Conservation (phyloP, 2,797 vertebrate genomes). For the Eulemur mongoz region DNA sequence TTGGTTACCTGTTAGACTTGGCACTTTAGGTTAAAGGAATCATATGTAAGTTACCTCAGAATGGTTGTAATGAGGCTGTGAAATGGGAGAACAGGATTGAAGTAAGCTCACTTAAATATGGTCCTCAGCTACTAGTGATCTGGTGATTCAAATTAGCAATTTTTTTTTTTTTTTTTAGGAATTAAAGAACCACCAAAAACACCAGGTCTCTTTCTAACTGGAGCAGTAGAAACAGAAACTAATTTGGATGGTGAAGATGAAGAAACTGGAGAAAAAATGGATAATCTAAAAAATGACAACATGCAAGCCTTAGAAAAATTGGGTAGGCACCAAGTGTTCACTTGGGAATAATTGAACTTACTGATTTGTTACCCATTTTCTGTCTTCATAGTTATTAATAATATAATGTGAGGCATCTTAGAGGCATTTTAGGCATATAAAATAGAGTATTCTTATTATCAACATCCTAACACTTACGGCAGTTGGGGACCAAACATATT, state of each 20-base stretch:
- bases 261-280: slow-evolving; percentile 45
- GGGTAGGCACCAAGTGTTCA: slow-evolving; percentile 54
- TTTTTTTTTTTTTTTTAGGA: slow-evolving; percentile 51
- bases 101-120: neutral
- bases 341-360: neutral
- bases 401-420: neutral
- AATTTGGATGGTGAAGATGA: slow-evolving; percentile 65
- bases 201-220: slow-evolving; percentile 63
- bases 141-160: neutral
- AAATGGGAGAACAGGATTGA: neutral
- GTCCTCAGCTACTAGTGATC: neutral
- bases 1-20: neutral
- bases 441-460: neutral
- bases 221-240: slow-evolving; percentile 72
- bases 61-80: neutral
- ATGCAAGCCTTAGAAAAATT: neutral
- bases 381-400: neutral
- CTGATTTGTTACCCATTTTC: neutral
- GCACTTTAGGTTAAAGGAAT: neutral
- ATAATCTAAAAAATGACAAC: slow-evolving; percentile 59
- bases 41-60: neutral
- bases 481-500: neutral
- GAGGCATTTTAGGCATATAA: neutral
- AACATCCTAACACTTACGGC: neutral
- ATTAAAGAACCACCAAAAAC: slow-evolving; percentile 56